These are phyloP conservation scores for Canis aureus DNA, from an alignment of 2,113 vertebrate species.

Conservation along the genomic window DNA sequence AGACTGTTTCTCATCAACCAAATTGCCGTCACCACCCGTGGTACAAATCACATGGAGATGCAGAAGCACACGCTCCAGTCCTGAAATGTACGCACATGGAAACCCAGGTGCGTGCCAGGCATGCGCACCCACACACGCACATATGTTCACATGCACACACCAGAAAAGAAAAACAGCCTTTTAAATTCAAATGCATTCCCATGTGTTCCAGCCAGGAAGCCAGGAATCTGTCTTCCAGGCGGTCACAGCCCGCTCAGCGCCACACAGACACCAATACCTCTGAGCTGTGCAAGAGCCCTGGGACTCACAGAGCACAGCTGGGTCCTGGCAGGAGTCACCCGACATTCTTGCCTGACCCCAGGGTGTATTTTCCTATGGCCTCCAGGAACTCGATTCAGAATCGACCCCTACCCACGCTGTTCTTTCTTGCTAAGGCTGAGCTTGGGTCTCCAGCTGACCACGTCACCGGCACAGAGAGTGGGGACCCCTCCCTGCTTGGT, in stretches of 20 bases:
- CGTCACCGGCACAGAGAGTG: neutral
- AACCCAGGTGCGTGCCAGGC: neutral
- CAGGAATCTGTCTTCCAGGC: conserved; percentile 10
- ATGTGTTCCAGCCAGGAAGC: neutral
- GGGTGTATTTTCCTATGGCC: neutral
- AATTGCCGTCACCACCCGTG: neutral
- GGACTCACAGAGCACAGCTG: rapidly evolving
- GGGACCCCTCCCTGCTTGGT: neutral
- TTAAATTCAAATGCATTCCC: neutral
- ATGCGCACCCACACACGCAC: rapidly evolving
- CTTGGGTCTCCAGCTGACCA: neutral
- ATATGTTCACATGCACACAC: neutral
- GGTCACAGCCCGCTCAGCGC: neutral
- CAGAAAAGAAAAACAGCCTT: neutral
- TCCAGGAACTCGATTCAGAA: neutral
- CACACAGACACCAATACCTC: neutral
- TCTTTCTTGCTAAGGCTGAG: neutral
- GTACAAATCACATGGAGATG: neutral
- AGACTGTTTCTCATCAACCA: neutral
- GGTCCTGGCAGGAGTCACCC: neutral
- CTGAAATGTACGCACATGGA: neutral
- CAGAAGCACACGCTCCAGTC: neutral
- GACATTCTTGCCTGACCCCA: neutral
- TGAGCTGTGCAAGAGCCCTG: rapidly evolving
- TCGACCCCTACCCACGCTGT: neutral